Conservation (phyloP, 2,113 vertebrate species). For the Cepphus grylle region DNA sequence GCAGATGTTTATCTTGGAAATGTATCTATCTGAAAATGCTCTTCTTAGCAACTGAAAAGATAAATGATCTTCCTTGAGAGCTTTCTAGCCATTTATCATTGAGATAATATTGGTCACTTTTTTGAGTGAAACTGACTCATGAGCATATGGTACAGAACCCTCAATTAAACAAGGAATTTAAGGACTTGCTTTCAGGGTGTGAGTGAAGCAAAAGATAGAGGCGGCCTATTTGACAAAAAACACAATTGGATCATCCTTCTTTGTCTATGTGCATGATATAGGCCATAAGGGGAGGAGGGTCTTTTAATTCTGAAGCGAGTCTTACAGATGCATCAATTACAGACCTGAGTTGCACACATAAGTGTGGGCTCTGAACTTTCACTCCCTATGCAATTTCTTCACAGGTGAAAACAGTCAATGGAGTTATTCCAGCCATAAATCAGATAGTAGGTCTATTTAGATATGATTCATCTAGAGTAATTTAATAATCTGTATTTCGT, state of each 20-base stretch:
- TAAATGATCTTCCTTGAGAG: background rate
- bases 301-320: background rate
- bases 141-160: background rate
- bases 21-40: background rate
- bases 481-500: background rate
- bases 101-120: conserved; percentile 18
- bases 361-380: background rate
- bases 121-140: conserved; percentile 22
- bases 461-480: background rate
- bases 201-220: background rate
- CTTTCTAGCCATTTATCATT: conserved; percentile 31
- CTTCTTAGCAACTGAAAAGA: conserved; percentile 4
- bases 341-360: background rate
- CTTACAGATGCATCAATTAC: background rate
- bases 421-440: background rate
- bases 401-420: background rate
- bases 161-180: conserved; percentile 14
- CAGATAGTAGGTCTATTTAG: background rate
- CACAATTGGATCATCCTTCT: background rate
- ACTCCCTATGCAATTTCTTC: background rate
- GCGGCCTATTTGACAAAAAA: background rate
- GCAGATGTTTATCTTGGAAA: background rate
- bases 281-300: background rate
- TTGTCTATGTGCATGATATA: background rate
- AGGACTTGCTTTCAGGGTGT: conserved; percentile 3